Evolutionary conservation across 2,888 invertebrate species (phyloP).

Genomic region (Spisula subtruncata): DNA sequence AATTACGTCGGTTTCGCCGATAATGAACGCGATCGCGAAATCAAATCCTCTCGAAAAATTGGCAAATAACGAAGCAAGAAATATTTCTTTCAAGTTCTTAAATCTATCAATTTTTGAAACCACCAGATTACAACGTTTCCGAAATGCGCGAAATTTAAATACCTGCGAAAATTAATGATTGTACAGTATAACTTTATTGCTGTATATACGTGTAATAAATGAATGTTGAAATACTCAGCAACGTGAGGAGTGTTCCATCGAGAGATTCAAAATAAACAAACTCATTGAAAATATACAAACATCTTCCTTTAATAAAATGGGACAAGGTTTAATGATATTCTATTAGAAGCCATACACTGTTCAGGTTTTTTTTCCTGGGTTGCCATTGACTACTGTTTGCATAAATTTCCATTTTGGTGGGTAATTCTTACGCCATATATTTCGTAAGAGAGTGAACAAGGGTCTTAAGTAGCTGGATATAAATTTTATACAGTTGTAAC

Average conservation of each 20-base stretch:
- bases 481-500: neutral
- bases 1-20: too few relatives aligned
- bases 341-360: neutral
- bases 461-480: neutral
- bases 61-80: too few relatives aligned
- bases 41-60: too few relatives aligned
- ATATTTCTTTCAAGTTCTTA: too few relatives aligned
- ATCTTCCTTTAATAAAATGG: slow-evolving; percentile 1
- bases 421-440: neutral
- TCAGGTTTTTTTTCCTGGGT: neutral
- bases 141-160: too few relatives aligned
- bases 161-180: too few relatives aligned
- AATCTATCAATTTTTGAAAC: too few relatives aligned
- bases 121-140: too few relatives aligned
- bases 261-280: neutral
- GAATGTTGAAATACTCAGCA: neutral
- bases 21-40: too few relatives aligned
- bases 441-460: neutral
- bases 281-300: slow-evolving; percentile 2
- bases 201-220: too few relatives aligned
- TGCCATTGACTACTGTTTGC: slow-evolving; percentile 17
- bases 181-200: neutral
- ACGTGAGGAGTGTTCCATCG: neutral
- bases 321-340: neutral
- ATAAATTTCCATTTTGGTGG: neutral